Percentiles rank a stretch among this genome's conserved stretches.
These are phyloP conservation scores for Halisarca cf. caerulea DNA, from an alignment of 37 sponge, comb jelly and placozoan species.

Conservation along the genomic window DNA sequence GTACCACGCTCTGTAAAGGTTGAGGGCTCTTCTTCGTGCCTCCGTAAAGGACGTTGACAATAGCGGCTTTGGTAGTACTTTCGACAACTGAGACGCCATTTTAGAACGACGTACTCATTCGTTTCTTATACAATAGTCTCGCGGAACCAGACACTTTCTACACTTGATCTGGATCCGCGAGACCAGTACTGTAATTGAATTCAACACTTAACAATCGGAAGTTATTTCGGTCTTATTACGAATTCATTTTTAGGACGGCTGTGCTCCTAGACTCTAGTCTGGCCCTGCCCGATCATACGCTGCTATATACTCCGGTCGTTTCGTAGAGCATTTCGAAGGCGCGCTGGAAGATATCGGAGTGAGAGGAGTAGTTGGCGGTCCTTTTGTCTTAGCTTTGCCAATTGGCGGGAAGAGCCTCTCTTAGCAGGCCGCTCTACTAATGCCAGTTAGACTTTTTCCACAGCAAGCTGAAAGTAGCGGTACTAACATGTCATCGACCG, in stretches of 20 bases:
- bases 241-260: slow-evolving; percentile 4
- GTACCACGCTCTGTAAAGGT: slow-evolving; percentile 91
- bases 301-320: too few species aligned
- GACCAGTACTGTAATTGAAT: not conserved
- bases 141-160: too few species aligned
- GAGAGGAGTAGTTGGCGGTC: too few species aligned
- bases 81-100: slow-evolving; percentile 35
- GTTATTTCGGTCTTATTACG: not conserved
- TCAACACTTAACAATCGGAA: not conserved
- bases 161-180: not conserved
- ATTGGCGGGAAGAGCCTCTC: too few species aligned
- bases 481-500: not conserved
- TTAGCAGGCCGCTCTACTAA: not conserved
- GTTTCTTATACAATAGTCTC: too few species aligned
- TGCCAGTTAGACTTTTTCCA: not conserved
- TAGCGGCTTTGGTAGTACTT: slow-evolving; percentile 59
- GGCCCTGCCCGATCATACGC: too few species aligned
- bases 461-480: not conserved
- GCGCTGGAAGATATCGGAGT: too few species aligned
- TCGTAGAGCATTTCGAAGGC: too few species aligned
- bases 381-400: too few species aligned
- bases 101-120: too few species aligned
- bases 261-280: too few species aligned
- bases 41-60: slow-evolving; percentile 72
- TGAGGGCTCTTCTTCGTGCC: slow-evolving; percentile 76